Conservation (phyloP, 2,888 invertebrate genomes). For the Drosophila sordidapex region DNA sequence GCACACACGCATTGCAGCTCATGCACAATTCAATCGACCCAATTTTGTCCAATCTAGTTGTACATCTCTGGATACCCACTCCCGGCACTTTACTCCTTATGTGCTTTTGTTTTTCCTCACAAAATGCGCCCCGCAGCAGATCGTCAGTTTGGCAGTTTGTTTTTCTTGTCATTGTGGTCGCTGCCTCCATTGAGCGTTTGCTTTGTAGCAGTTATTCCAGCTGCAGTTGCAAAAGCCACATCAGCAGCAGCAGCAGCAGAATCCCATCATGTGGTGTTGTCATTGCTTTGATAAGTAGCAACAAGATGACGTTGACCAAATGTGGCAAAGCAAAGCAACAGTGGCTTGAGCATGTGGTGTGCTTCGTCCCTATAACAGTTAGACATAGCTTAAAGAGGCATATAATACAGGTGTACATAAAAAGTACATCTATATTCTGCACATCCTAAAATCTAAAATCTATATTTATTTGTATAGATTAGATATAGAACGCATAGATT, state of each 20-base stretch:
- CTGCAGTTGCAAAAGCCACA: conserved; percentile 44
- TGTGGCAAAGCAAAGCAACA: conserved; percentile 16
- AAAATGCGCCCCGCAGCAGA: conserved; percentile 50
- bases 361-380: not conserved
- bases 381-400: not conserved
- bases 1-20: not conserved
- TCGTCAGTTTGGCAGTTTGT: conserved; percentile 33
- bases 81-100: conserved; percentile 5
- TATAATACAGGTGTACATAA: not conserved
- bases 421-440: not conserved
- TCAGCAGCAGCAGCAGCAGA: not conserved
- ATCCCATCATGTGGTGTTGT: conserved; percentile 45
- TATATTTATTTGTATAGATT: not conserved
- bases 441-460: not conserved
- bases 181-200: conserved; percentile 21
- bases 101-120: conserved; percentile 46
- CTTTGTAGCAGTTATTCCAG: conserved; percentile 47
- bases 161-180: conserved; percentile 14
- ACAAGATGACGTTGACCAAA: conserved; percentile 61
- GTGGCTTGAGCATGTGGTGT: not conserved
- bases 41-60: not conserved
- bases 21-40: conserved; percentile 4
- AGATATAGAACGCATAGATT: too few species aligned
- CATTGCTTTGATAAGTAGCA: conserved; percentile 74
- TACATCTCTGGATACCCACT: not conserved